These are phyloP conservation scores for Tenthredo scrophulariae DNA, from an alignment of 2,888 invertebrate species.

Conservation along the genomic window DNA sequence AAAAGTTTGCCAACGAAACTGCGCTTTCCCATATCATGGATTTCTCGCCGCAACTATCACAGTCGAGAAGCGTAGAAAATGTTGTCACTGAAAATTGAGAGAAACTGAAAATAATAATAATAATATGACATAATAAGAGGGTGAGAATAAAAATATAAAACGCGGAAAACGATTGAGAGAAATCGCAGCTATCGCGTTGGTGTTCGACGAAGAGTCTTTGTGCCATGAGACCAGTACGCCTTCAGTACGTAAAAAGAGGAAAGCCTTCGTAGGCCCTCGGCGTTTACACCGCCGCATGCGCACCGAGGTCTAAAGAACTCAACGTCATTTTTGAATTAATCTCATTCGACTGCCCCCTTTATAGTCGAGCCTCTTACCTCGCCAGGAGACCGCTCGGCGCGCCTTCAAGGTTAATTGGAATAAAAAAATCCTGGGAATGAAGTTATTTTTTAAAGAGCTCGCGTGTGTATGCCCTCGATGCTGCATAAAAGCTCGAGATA, in stretches of 20 bases:
- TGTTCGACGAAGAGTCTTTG: slow-evolving; percentile 38
- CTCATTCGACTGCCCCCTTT: slow-evolving; percentile 74
- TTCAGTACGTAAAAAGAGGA: slow-evolving; percentile 1
- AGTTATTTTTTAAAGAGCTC: slow-evolving; percentile 52
- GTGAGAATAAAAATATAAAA: neutral
- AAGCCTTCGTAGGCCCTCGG: slow-evolving; percentile 37
- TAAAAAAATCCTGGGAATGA: slow-evolving; percentile 59
- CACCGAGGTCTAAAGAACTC: slow-evolving; percentile 62
- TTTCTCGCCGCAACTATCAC: neutral
- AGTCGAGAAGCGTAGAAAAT: neutral
- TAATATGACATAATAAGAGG: neutral
- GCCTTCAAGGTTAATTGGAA: slow-evolving; percentile 74
- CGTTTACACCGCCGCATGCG: slow-evolving; percentile 44
- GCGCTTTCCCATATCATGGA: neutral
- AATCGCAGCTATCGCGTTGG: slow-evolving; percentile 39
- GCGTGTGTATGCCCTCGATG: slow-evolving; percentile 9
- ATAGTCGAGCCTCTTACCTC: slow-evolving; percentile 60
- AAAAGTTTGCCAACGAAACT: neutral
- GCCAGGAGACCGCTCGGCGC: slow-evolving; percentile 61
- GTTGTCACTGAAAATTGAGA: neutral
- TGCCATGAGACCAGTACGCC: slow-evolving; percentile 25
- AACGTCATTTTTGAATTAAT: slow-evolving; percentile 73
- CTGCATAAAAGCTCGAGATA: slow-evolving; percentile 36
- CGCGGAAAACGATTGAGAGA: slow-evolving; percentile 10
- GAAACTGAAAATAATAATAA: neutral